Percentiles rank a stretch among this genome's conserved stretches.
Conservation (phyloP, 2,113 vertebrate species). For the Melanostigma gelatinosum region DNA sequence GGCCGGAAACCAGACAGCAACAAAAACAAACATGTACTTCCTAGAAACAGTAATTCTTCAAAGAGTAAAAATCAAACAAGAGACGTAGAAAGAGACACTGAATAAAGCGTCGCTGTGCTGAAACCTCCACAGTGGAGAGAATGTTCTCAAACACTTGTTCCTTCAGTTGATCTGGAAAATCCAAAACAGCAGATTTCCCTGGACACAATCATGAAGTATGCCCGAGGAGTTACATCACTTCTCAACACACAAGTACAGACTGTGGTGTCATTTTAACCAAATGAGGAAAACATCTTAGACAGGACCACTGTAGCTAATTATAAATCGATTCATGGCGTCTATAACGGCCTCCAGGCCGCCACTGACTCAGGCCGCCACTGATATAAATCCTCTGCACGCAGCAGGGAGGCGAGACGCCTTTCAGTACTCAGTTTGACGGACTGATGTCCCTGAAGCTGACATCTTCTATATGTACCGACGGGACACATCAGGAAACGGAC, state of each 20-base stretch:
- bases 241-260: background rate
- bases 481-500: conserved; percentile 36
- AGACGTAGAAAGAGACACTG: background rate
- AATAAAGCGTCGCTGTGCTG: background rate
- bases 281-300: background rate
- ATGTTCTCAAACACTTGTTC: too few relatives aligned
- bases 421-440: conserved; percentile 17
- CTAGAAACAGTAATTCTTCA: too few relatives aligned
- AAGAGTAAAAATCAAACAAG: background rate
- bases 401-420: conserved; percentile 12
- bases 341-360: conserved; percentile 11
- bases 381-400: conserved; percentile 18
- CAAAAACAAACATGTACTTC: too few relatives aligned
- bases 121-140: too few relatives aligned
- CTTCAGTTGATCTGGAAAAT: too few relatives aligned
- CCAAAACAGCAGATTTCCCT: too few relatives aligned
- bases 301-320: background rate
- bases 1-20: too few relatives aligned
- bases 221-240: background rate
- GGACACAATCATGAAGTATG: too few relatives aligned
- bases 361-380: conserved; percentile 10
- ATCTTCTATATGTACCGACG: conserved; percentile 20
- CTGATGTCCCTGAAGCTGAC: conserved; percentile 15
- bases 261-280: background rate
- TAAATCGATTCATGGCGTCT: background rate